Evolutionary conservation across 2,888 invertebrate species (phyloP), one percentile per base, ranked within the genome.

Genomic region (Drosophila leonis): DNA sequence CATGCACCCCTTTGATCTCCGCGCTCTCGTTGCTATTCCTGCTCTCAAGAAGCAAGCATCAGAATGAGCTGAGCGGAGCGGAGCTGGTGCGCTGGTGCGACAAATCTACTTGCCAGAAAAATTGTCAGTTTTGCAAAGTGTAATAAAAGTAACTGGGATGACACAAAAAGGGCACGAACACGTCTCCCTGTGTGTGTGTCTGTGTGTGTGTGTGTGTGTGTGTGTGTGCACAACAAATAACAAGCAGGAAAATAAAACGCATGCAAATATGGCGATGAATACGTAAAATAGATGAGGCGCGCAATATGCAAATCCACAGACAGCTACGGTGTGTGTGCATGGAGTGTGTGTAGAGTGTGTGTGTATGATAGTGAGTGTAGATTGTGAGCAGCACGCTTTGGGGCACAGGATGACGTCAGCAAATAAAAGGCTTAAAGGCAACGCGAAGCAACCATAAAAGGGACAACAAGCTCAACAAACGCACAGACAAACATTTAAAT

Each of bases 261-360:
- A 86, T 83, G 82, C 84, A 83, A 89, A 89, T 80, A 72, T 69
- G 76, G 62, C 81, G 75, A 82, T 77, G 84, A 81, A 89, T 87
- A 87, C 82, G 82, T 76, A 81, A 84, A 85, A 72, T 72, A 83
- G 82, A 87, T 87, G 80, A 85, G 72, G 72, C 85, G 69, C 68
- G 64, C 67, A 68, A 80, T 79, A 89, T 87, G 84, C 76, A 89
- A 83, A 84, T 81, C 71, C 68, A 24, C 48, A 64, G 31, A 54
- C 54, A 33, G 48, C 41, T 35, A 29, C 12, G 41, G 20, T 13
- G 31, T 35, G 7, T 44, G 31, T 27, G 37, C 52, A 15, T n/a
- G 6, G 18, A 10, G 27, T n/a, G 44, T 10, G 12, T 10, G 18
- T 27, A n/a, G 60, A 18, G 52, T 6, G 41, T 12, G 24, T 18